Conservation (phyloP, 1,140 invertebrate genomes). For the Philaenus spumarius region DNA sequence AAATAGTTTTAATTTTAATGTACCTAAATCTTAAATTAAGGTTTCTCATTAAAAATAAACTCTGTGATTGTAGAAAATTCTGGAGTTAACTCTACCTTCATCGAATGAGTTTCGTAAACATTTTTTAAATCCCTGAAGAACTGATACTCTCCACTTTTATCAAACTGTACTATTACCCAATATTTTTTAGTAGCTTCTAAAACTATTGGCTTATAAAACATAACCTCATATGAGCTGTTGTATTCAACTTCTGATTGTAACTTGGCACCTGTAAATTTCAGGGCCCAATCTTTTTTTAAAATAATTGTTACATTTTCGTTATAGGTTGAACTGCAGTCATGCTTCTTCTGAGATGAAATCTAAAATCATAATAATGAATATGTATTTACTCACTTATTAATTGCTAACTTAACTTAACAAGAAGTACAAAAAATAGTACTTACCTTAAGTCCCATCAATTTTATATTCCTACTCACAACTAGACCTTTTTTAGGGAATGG, state of each 20-base stretch:
- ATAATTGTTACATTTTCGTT: slow-evolving; percentile 14
- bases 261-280: slow-evolving; percentile 12
- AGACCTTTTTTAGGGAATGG: slow-evolving; percentile 15
- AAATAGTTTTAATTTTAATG: no score
- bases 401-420: not conserved
- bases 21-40: not conserved
- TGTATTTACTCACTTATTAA: not conserved
- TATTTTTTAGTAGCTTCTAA: slow-evolving; percentile 10
- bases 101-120: not conserved
- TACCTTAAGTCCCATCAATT: slow-evolving; percentile 9
- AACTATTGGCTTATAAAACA: slow-evolving; percentile 6
- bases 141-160: slow-evolving; percentile 3
- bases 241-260: not conserved
- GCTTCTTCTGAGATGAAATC: slow-evolving; percentile 12
- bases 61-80: slow-evolving; percentile 18
- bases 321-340: not conserved
- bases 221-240: not conserved
- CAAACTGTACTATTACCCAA: slow-evolving; percentile 16
- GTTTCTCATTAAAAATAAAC: slow-evolving; percentile 7
- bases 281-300: slow-evolving; percentile 15
- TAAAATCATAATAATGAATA: not conserved
- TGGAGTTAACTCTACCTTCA: not conserved
- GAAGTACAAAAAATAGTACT: not conserved
- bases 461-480: slow-evolving; percentile 7
- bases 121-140: slow-evolving; percentile 4